Evolutionary conservation across 2,888 invertebrate species (phyloP).

Genomic region (Rosalia funebris): DNA sequence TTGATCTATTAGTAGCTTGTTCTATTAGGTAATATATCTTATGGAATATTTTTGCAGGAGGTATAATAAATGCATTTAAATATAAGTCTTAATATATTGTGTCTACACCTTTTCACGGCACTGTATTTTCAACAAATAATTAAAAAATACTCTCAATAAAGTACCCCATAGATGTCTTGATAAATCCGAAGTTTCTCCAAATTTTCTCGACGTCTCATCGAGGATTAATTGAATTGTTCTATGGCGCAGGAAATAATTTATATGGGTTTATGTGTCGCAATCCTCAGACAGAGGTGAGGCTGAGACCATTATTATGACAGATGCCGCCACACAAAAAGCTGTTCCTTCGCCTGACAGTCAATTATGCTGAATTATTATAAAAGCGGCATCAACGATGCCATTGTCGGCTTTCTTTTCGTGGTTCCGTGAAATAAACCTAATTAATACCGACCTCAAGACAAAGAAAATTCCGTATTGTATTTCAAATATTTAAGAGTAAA

Average conservation of each 20-base stretch:
- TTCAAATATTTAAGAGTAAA: not conserved
- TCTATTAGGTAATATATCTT: no score
- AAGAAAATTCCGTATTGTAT: not conserved
- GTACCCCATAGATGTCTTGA: no score
- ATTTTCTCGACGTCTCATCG: not conserved
- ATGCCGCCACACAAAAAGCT: slow-evolving; percentile 19
- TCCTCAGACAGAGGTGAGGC: slow-evolving; percentile 6
- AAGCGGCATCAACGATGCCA: not conserved
- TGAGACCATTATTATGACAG: slow-evolving; percentile 25
- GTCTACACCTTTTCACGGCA: no score
- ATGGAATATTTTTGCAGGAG: no score
- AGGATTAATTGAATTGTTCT: slow-evolving; percentile 12
- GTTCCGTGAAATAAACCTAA: not conserved
- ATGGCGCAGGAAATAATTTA: no score
- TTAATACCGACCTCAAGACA: not conserved
- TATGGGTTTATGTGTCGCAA: not conserved
- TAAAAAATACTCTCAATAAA: no score
- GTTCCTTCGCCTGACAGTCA: slow-evolving; percentile 8
- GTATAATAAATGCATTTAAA: no score
- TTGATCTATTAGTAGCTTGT: no score
- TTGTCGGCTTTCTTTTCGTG: not conserved
- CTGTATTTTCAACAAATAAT: no score
- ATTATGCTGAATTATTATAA: slow-evolving; percentile 15
- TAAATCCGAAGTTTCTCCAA: not conserved
- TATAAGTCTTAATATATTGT: no score